phyloP scores from a whole-genome alignment of 2,888 invertebrate genomes.

The Plebejus anna region DNA sequence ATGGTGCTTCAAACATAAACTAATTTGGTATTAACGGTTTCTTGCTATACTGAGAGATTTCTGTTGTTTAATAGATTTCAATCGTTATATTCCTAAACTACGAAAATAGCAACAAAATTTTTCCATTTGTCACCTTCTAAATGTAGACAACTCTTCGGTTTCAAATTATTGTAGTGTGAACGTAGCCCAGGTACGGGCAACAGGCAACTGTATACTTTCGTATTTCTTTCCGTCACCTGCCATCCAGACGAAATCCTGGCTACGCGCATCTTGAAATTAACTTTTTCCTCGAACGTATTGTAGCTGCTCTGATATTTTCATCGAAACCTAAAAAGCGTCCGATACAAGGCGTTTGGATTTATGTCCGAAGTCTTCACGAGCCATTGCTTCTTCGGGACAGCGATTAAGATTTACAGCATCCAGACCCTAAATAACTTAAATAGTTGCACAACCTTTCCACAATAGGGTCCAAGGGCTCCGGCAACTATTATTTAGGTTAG shows the following conservation, averaged over 20 bases:
- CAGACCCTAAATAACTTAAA: conserved; percentile 69
- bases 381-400: conserved; percentile 61
- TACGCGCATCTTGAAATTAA: too few relatives aligned
- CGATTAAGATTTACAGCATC: conserved; percentile 73
- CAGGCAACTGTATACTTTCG: too few relatives aligned
- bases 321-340: conserved; percentile 23
- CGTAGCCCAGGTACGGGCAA: too few relatives aligned
- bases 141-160: too few relatives aligned
- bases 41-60: neutral
- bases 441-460: conserved; percentile 54
- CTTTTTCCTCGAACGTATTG: too few relatives aligned
- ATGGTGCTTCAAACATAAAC: neutral
- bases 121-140: too few relatives aligned
- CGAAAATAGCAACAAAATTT: too few relatives aligned
- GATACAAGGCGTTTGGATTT: conserved; percentile 48
- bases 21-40: neutral
- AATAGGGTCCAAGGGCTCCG: conserved; percentile 15
- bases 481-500: conserved; percentile 7
- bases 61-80: neutral
- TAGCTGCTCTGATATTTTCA: neutral
- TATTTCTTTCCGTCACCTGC: too few relatives aligned
- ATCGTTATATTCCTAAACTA: neutral
- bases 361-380: conserved; percentile 65
- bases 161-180: too few relatives aligned
- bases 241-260: too few relatives aligned